These are phyloP conservation scores for Sparus aurata DNA, from an alignment of 2,797 vertebrate species.

Conservation along the genomic window DNA sequence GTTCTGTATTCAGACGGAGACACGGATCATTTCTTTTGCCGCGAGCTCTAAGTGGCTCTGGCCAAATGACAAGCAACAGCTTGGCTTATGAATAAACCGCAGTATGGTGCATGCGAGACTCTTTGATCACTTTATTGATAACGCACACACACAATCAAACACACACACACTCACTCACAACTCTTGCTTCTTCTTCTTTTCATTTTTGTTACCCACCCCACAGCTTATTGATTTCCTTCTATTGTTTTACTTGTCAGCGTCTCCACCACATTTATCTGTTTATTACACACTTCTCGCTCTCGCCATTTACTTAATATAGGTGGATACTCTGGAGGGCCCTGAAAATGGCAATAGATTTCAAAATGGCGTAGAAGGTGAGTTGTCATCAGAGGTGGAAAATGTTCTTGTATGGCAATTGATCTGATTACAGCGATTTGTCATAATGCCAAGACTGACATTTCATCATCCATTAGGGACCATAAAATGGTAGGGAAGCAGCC, in stretches of 20 bases:
- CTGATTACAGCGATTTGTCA: constrained; percentile 77
- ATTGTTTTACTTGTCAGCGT: constrained; percentile 22
- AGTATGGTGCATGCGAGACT: constrained; percentile 67
- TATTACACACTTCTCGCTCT: constrained; percentile 8
- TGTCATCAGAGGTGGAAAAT: constrained; percentile 53
- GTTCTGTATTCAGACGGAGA: constrained; percentile 77
- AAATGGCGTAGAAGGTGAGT: constrained; percentile 54
- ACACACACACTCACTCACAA: background rate
- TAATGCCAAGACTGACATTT: constrained; percentile 79
- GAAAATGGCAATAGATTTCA: constrained; percentile 57
- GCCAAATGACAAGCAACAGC: constrained; percentile 81
- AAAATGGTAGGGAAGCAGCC: constrained; percentile 62
- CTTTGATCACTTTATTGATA: constrained; percentile 62
- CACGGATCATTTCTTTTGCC: constrained; percentile 76
- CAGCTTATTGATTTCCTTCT: constrained; percentile 25
- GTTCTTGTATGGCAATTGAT: constrained; percentile 66
- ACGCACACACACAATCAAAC: constrained; percentile 15
- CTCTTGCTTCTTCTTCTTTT: background rate
- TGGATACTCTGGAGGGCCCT: constrained; percentile 49
- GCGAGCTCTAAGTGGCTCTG: constrained; percentile 74
- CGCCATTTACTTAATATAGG: constrained; percentile 43
- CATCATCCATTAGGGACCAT: constrained; percentile 68
- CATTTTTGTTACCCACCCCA: constrained; percentile 1
- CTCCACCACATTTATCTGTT: constrained; percentile 22
- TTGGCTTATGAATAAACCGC: constrained; percentile 81